A percentile compares a stretch with the other conserved stretches of the same genome.
phyloP scores from a whole-genome alignment of 2,797 vertebrate genomes.

The Champsocephalus esox region DNA sequence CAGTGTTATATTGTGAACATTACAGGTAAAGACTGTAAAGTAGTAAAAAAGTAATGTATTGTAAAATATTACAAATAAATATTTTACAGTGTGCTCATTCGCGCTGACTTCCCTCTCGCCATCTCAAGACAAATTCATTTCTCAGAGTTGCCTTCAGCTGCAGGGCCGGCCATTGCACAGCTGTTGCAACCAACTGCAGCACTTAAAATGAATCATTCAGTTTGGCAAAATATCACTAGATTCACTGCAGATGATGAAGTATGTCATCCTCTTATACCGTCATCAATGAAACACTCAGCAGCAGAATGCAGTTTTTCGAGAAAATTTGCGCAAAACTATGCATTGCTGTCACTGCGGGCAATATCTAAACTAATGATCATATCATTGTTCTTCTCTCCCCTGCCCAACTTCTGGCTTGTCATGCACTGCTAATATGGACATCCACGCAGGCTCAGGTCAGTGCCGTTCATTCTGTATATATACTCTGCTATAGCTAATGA shows the following conservation, averaged over 20 bases:
- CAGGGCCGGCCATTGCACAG: conserved; percentile 59
- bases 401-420: conserved; percentile 89
- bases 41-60: too few species aligned
- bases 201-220: conserved; percentile 64
- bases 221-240: conserved; percentile 62
- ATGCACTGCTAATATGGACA: conserved; percentile 96
- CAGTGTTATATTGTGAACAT: too few species aligned
- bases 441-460: conserved; percentile 99
- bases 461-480: conserved; percentile 90
- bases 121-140: conserved; percentile 70
- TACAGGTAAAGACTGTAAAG: too few species aligned
- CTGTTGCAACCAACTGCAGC: conserved; percentile 68
- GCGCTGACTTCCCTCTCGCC: conserved; percentile 37
- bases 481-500: conserved; percentile 78
- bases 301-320: conserved; percentile 41
- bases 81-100: conserved; percentile 34
- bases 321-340: conserved; percentile 54
- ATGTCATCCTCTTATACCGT: conserved; percentile 64
- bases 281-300: conserved; percentile 54
- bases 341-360: conserved; percentile 69
- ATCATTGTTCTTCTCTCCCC: conserved; percentile 87
- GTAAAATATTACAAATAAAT: too few species aligned
- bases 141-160: conserved; percentile 66
- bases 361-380: conserved; percentile 90
- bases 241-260: conserved; percentile 62